Evolutionary conservation across 2,113 vertebrate genomes (phyloP), one percentile per base, ranked within the genome.

Genomic region (Trochalopteron elliotii): DNA sequence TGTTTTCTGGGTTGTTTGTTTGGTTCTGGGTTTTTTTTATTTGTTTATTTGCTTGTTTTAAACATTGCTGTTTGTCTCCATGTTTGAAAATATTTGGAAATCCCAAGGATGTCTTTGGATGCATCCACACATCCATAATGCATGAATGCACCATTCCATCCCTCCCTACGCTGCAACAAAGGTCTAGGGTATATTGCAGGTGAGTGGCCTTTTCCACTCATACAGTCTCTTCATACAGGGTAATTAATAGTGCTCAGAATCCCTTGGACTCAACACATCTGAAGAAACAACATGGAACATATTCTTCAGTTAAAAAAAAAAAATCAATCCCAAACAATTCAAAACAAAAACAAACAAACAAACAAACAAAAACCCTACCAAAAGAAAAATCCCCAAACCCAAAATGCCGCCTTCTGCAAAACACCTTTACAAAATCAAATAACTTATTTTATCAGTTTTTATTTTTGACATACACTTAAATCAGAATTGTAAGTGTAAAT

Each of bases 321-420:
- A 57, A 55, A 33, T 24, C 23, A 35, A 59, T 0, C 3, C 5
- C 18, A 56, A 77, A 16, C 3, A 47, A 24, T n/a, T 52, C 24
- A 60, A 60, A 64, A 70, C 4, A 10, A 53, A 79, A 65, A 24
- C 5, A 70, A 72, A 6, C 11, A 53, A 72, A 6, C 11, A 53
- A 52, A 8, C 6, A 30, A 50, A 25, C 35, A 57, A 8, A 37
- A 21, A 2, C 0, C 2, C 16, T n/a, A 22, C 7, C 45, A 49
- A 11, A 60, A 64, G 4, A 44, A 15, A 74, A 27, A 6, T 2
- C 1, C 5, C 7, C 39, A 64, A 63, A 18, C 11, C 2, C 3
- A 22, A 9, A 17, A 5, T 3, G 5, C 2, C 7, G 31, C 10
- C 6, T 6, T 10, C 5, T 4, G 7, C 21, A 23, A 71, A 81